A percentile compares a stretch with the other conserved stretches of the same genome.
Conservation (phyloP, 2,797 vertebrate species). For the Melanotaenia trifasciata region DNA sequence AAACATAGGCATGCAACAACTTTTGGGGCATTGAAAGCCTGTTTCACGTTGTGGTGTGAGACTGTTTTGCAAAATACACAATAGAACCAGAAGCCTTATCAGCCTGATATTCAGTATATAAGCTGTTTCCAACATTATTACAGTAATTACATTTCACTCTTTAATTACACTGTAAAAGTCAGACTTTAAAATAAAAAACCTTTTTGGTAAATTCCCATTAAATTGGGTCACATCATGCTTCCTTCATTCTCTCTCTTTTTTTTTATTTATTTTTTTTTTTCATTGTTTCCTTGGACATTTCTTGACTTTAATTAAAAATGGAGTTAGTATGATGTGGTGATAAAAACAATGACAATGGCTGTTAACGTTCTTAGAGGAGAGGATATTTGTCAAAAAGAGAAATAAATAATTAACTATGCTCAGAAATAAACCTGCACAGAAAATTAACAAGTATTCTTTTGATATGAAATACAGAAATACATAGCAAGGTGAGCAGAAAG, state of each 20-base stretch:
- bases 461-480: slow-evolving; percentile 4
- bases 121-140: neutral
- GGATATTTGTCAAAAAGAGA: slow-evolving; percentile 9
- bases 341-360: slow-evolving; percentile 27
- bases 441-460: neutral
- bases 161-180: neutral
- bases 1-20: neutral
- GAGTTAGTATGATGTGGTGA: slow-evolving; percentile 53
- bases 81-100: neutral
- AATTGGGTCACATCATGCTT: neutral
- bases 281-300: neutral
- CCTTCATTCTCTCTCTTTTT: too few relatives aligned
- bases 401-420: neutral
- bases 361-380: slow-evolving; percentile 23
- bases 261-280: neutral
- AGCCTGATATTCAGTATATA: neutral
- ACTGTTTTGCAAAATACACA: neutral
- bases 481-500: slow-evolving; percentile 9
- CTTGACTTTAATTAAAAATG: slow-evolving; percentile 13
- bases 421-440: slow-evolving; percentile 7
- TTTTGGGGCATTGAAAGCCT: neutral
- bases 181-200: neutral
- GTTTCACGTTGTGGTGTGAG: neutral
- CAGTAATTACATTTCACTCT: neutral
- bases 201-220: neutral